Evolutionary conservation across 2,113 vertebrate species (phyloP).

Genomic region (Pavo muticus): DNA sequence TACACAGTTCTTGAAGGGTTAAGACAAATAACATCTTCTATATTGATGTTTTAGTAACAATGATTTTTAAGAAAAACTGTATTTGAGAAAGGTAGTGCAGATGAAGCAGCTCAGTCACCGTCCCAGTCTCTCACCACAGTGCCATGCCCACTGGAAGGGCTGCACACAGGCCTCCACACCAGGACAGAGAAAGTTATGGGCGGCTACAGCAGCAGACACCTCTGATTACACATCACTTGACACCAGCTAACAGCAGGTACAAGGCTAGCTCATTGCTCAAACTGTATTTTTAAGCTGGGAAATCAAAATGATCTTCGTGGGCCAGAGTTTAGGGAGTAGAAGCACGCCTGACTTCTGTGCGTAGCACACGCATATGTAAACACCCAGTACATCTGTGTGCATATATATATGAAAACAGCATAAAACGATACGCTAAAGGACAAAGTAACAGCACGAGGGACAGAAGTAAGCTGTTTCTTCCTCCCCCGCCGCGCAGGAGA

Average conservation of each 20-base stretch:
- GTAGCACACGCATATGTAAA: accelerated
- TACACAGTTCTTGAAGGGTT: too few relatives aligned
- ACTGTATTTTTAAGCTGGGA: neutral
- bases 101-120: neutral
- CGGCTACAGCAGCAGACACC: too few relatives aligned
- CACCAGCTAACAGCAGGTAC: neutral
- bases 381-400: accelerated
- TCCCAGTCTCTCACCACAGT: accelerated
- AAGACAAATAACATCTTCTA: neutral
- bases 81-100: neutral
- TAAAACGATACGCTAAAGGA: accelerated
- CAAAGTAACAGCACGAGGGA: accelerated
- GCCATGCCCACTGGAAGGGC: accelerated
- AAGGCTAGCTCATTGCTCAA: neutral
- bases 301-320: accelerated
- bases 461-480: accelerated
- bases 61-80: neutral
- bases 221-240: accelerated
- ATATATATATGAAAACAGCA: neutral
- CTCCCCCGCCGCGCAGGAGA: too few relatives aligned
- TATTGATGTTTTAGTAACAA: neutral
- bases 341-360: accelerated
- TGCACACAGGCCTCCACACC: neutral
- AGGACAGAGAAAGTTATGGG: neutral
- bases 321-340: neutral